A percentile compares a stretch with the other conserved stretches of the same genome.
These are phyloP conservation scores for Rhinichthys klamathensis DNA, from an alignment of 2,113 vertebrate genomes.

Conservation along the genomic window DNA sequence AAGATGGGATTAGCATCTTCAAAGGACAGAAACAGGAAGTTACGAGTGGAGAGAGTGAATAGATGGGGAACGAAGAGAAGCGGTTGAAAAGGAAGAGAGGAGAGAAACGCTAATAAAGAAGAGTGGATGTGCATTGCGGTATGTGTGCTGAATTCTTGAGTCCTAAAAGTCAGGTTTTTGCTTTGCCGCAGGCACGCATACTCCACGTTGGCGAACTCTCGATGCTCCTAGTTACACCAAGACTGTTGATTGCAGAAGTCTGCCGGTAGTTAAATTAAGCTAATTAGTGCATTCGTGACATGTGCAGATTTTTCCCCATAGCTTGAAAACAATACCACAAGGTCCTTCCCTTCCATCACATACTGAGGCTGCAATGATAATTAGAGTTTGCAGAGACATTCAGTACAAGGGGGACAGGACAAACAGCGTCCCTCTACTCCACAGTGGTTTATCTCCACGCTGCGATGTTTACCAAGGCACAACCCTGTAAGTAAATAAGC, in stretches of 20 bases:
- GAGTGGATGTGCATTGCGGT: neutral
- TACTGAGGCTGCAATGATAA: conserved; percentile 16
- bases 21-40: neutral
- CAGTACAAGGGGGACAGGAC: neutral
- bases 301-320: conserved; percentile 5
- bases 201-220: conserved; percentile 3
- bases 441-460: conserved; percentile 13
- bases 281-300: conserved; percentile 35
- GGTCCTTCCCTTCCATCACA: conserved; percentile 19
- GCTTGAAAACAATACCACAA: conserved; percentile 31
- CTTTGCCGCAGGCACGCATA: conserved; percentile 12
- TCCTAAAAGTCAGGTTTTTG: conserved; percentile 49
- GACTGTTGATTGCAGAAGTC: conserved; percentile 9
- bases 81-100: conserved; percentile 44
- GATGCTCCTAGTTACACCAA: conserved; percentile 7
- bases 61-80: neutral
- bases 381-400: conserved; percentile 32
- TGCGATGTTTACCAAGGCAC: neutral
- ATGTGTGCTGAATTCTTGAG: conserved; percentile 25
- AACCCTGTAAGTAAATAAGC: conserved; percentile 32
- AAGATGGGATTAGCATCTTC: conserved; percentile 28
- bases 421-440: neutral
- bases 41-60: neutral
- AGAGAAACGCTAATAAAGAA: neutral
- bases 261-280: conserved; percentile 23